Conservation (phyloP, 2,113 vertebrate genomes). For the Brienomyrus longianalis region DNA sequence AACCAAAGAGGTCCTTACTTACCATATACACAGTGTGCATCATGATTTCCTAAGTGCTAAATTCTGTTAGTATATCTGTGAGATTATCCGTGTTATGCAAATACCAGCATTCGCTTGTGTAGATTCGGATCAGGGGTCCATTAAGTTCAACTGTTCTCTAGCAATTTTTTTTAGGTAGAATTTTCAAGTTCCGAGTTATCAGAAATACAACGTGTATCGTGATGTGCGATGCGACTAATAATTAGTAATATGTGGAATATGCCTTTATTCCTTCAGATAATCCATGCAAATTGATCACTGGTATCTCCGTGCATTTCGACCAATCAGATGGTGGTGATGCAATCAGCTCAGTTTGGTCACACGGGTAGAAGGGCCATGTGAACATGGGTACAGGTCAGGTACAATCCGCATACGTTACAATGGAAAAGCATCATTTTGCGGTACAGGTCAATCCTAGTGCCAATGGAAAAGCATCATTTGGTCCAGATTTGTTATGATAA, state of each 20-base stretch:
- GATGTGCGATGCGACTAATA: background rate
- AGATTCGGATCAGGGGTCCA: background rate
- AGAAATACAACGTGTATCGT: background rate
- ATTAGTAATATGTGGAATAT: background rate
- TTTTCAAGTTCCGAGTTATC: background rate
- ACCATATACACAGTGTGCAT: background rate
- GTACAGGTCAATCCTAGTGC: background rate
- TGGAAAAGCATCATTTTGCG: background rate
- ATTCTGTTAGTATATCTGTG: background rate
- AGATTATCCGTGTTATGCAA: background rate
- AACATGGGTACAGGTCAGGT: background rate
- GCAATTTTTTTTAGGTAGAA: background rate
- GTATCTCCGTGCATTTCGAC: background rate
- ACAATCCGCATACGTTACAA: background rate
- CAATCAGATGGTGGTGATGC: background rate
- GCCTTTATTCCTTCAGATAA: background rate
- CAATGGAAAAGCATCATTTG: background rate
- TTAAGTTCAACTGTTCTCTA: background rate
- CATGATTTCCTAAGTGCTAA: background rate
- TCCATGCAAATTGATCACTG: background rate
- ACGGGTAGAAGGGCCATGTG: background rate
- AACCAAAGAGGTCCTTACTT: background rate
- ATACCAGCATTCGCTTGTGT: background rate
- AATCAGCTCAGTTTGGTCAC: background rate
- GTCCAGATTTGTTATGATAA: background rate